Conservation (phyloP, 2,888 invertebrate species). For the Liodrosophila aerea region DNA sequence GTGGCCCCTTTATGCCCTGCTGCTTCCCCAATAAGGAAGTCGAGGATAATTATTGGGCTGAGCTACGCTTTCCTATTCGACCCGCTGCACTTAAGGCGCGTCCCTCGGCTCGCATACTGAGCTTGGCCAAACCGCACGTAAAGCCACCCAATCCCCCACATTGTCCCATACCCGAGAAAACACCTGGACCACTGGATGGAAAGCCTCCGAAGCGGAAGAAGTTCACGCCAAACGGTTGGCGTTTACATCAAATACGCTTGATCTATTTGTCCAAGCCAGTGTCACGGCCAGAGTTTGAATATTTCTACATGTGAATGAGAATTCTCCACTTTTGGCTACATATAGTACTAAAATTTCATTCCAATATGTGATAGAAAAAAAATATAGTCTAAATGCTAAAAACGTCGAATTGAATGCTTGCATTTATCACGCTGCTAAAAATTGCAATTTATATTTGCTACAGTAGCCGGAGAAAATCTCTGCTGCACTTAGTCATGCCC, state of each 20-base stretch:
- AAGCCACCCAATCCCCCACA: conserved; percentile 69
- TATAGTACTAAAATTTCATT: too few relatives aligned
- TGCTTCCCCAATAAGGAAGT: conserved; percentile 72
- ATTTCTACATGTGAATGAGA: conserved; percentile 58
- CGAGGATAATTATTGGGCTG: conserved; percentile 71
- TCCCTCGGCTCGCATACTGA: conserved; percentile 60
- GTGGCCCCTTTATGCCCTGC: conserved; percentile 54
- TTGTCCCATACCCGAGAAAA: conserved; percentile 68
- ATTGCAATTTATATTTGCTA: conserved; percentile 11
- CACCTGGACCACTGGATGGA: conserved; percentile 22
- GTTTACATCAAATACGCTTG: conserved; percentile 72
- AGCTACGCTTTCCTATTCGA: conserved; percentile 70
- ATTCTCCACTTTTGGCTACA: background rate
- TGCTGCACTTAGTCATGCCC: conserved; percentile 64
- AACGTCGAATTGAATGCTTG: conserved; percentile 7
- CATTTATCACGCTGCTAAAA: background rate
- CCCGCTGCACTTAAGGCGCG: conserved; percentile 62
- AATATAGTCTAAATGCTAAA: conserved; percentile 19
- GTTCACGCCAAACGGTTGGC: conserved; percentile 74
- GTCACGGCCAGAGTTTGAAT: conserved; percentile 57
- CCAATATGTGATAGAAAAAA: too few relatives aligned
- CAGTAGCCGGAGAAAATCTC: conserved; percentile 27
- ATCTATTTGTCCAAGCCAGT: conserved; percentile 71
- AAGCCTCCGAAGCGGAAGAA: conserved; percentile 61
- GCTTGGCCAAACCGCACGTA: conserved; percentile 63